Evolutionary conservation across 2,797 vertebrate species (phyloP), one percentile per base, ranked within the genome.

Genomic region (Gephyroberyx darwinii): DNA sequence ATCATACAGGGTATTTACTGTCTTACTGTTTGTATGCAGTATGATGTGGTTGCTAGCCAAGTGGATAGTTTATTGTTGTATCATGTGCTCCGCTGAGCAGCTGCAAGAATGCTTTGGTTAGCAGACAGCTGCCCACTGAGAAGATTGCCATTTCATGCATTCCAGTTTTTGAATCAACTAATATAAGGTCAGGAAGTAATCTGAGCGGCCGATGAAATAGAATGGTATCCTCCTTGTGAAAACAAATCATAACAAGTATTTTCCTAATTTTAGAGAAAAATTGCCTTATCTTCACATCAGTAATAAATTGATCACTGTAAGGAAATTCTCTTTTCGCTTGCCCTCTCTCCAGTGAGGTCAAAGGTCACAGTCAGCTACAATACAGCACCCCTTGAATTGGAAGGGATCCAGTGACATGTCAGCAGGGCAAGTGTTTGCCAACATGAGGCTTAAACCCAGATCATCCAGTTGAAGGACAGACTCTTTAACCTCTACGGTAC

Each of bases 121-220:
- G 65, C 83, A 84, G 78, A 84, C 89, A 91, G 87, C 84, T 89
- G 88, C 54, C 71, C 41, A 51, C 72, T 65, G 53, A 51, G 5
- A 41, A 5, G 61, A 30, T 45, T 39, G 13, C 51, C 60, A 19
- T 75, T 71, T 13, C 26, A 58, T 22, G 47, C 72, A 82, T 84
- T 81, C 75, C 70, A 30, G 20, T 3, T 55, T 56, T 60, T 59
- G 12, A 72, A 30, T 70, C 35, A 78, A 65, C 45, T 4, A 52
- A 33, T 7, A 2, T 55, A 33, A 55, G 5, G 17, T 55, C 2
- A 16, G 53, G 26, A 30, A 26, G 52, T 30, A 30, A 53, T 30
- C 5, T 33, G 59, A 68, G 69, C 33, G 31, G 56, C 60, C 35
- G 33, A 57, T 65, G 47, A 63, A 35, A 68, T 76, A 8, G 75